Percentiles rank a stretch among this genome's conserved stretches.
Conservation (phyloP, 2,113 vertebrate species). For the Crotalus horridus region DNA sequence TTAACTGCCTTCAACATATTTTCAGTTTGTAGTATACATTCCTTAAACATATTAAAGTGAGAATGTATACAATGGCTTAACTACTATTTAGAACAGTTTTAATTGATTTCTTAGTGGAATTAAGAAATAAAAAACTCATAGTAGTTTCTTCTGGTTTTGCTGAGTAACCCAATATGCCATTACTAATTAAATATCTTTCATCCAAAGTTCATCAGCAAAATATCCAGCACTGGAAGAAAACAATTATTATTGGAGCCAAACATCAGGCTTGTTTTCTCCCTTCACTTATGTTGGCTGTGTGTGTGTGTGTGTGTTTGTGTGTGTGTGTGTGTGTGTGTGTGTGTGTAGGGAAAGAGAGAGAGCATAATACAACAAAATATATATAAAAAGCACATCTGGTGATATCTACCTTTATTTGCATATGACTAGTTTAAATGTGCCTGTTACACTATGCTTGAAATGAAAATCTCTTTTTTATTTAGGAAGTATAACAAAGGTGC, state of each 20-base stretch:
- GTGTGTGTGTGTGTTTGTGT: neutral
- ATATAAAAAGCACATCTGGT: neutral
- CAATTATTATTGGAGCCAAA: neutral
- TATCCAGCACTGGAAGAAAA: neutral
- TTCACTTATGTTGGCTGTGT: neutral
- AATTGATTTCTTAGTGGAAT: neutral
- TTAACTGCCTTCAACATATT: neutral
- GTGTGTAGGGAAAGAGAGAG: neutral
- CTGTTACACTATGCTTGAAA: neutral
- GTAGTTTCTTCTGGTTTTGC: neutral
- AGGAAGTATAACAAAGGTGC: slow-evolving; percentile 21
- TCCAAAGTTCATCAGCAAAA: neutral
- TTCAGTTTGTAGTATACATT: neutral
- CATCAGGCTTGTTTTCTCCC: neutral
- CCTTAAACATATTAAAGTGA: neutral
- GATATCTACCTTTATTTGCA: neutral
- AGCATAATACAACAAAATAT: neutral
- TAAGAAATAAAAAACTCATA: neutral
- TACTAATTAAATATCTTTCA: neutral
- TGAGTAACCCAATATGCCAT: neutral
- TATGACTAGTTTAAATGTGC: neutral
- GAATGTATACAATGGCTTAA: neutral
- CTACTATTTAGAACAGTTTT: neutral
- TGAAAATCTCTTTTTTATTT: slow-evolving; percentile 18
- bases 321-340: no score